Percentiles rank a stretch among this genome's conserved stretches.
Conservation (phyloP, 2,888 invertebrate genomes). For the Drosophila paramelanica region DNA sequence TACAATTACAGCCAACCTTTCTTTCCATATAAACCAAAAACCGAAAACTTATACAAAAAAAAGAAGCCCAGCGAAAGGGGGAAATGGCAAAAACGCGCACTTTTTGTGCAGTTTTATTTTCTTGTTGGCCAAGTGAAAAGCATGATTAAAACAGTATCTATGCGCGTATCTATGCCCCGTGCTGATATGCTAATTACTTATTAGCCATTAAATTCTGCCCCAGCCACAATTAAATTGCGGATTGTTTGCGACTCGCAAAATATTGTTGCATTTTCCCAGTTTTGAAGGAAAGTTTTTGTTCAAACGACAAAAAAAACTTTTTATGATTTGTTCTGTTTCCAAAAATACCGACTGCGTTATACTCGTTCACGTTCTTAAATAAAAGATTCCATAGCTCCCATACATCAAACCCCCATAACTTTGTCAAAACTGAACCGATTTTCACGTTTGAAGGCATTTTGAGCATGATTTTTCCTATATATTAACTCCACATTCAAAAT, state of each 20-base stretch:
- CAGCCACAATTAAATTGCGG: conserved; percentile 5
- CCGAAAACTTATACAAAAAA: conserved; percentile 6
- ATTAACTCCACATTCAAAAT: too few species aligned
- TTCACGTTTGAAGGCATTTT: too few species aligned
- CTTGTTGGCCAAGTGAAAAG: conserved; percentile 48
- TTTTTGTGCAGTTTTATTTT: neutral
- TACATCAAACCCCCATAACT: too few species aligned
- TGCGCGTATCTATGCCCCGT: conserved; percentile 26
- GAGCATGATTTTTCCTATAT: too few species aligned
- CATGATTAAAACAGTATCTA: conserved; percentile 52
- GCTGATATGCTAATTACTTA: conserved; percentile 49
- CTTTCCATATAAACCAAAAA: conserved; percentile 34
- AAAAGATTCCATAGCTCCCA: too few species aligned
- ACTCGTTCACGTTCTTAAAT: too few species aligned
- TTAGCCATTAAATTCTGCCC: conserved; percentile 34
- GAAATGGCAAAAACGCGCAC: conserved; percentile 25
- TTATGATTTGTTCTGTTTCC: neutral
- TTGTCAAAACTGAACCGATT: too few species aligned
- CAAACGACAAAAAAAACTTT: neutral
- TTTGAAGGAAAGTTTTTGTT: neutral
- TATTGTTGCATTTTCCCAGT: conserved; percentile 5
- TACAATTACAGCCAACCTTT: conserved; percentile 63
- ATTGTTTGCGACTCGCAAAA: neutral
- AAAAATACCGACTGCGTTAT: too few species aligned
- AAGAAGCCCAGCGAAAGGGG: conserved; percentile 41